Percentiles rank a stretch among this genome's conserved stretches.
These are phyloP conservation scores for Virgularia gustaviana DNA, from an alignment of 92 coral and sea anemone genomes.

Conservation along the genomic window DNA sequence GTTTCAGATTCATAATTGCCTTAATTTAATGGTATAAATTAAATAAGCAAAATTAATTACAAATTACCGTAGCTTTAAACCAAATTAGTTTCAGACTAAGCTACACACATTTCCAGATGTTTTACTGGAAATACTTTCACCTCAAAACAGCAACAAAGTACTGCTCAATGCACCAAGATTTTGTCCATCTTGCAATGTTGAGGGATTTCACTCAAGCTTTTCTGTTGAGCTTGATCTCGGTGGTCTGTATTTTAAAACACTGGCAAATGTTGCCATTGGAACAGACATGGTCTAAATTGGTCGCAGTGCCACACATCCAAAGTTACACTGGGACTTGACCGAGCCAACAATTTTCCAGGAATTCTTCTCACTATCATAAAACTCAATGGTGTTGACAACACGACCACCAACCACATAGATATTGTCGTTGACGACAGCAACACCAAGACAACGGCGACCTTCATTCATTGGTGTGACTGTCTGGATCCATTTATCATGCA, in stretches of 20 bases:
- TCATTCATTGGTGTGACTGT: constrained; percentile 86
- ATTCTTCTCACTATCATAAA: constrained; percentile 81
- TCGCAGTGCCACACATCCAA: constrained; percentile 96
- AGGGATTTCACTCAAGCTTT: no score
- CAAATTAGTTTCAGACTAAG: no score
- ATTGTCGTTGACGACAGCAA: constrained; percentile 93
- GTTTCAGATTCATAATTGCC: no score
- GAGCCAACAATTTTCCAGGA: constrained; percentile 93
- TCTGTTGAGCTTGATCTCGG: neutral
- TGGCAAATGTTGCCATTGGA: no score
- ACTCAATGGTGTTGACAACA: constrained; percentile 92
- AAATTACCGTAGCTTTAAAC: no score
- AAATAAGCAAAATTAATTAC: no score
- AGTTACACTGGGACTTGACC: constrained; percentile 91
- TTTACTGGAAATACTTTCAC: no score
- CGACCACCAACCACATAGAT: constrained; percentile 99
- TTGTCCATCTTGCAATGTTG: no score
- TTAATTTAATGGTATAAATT: no score
- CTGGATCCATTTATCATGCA: constrained; percentile 69
- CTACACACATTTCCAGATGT: no score
- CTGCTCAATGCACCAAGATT: no score
- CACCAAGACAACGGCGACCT: constrained; percentile 98
- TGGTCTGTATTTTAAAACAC: neutral
- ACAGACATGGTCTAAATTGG: constrained; percentile 4
- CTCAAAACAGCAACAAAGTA: no score